Percentiles rank a stretch among this genome's conserved stretches.
Conservation (phyloP, 2,113 vertebrate species). For the Menura novaehollandiae region DNA sequence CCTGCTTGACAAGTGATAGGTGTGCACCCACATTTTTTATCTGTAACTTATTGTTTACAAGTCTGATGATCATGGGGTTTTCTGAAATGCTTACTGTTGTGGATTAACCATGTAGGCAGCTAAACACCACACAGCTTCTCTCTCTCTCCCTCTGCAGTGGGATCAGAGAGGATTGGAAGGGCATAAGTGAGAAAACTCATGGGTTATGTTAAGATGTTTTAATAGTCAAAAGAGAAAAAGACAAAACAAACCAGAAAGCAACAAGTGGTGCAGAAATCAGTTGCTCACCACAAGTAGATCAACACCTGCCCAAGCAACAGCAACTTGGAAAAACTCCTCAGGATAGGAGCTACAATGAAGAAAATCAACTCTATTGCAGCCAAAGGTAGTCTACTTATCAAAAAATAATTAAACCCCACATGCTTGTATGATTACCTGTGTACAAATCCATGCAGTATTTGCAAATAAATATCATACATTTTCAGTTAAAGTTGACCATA, state of each 20-base stretch:
- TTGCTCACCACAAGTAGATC: neutral
- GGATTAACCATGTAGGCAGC: neutral
- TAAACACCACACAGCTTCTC: neutral
- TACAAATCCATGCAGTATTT: neutral
- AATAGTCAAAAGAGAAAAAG: neutral
- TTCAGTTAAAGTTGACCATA: neutral
- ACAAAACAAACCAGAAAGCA: neutral
- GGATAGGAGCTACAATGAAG: neutral
- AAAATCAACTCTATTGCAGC: neutral
- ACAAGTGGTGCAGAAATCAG: neutral
- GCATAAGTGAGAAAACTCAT: neutral
- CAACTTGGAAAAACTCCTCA: neutral
- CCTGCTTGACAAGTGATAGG: neutral
- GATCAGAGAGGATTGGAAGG: neutral
- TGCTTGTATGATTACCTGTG: neutral
- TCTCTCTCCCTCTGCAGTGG: neutral
- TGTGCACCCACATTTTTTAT: neutral
- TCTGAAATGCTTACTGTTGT: neutral
- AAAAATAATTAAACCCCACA: neutral
- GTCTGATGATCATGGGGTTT: neutral
- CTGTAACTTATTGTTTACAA: neutral
- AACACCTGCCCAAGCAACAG: accelerated
- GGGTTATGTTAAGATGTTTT: neutral
- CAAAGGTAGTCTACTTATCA: neutral
- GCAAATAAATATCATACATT: neutral